Base-by-base conservation (phyloP, 2,888 invertebrate genomes). In the Drosophila siamana region DNA sequence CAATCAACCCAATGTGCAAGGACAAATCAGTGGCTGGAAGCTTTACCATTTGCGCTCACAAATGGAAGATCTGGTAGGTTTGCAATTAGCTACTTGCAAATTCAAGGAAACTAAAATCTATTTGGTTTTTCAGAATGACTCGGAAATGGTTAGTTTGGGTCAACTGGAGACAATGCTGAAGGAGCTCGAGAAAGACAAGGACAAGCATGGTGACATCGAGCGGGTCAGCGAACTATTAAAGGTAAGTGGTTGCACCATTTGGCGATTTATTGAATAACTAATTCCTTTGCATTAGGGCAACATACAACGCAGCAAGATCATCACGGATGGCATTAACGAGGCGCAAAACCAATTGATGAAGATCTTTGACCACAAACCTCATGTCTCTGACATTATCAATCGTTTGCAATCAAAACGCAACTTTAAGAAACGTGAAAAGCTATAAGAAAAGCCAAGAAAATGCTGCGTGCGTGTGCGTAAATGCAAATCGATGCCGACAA, bases 21-120 rank as follows among this genome's bases (percentile, higher is more conserved):
- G 97, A 88, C 97, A 97, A 92, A 95, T 97, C 15, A 97, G 97
- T 80, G 98, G 98, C 0, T 98, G 98, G 98, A 98, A 98, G 93
- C 94, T 98, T 67, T 95, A 97, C 93, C 98, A 98, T 91, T 94
- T 98, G 80, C 96, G 96, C 38, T 95, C 97, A 43, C 98, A 98
- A 93, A 96, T 98, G 95, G 97, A 98, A 89, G 97, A 98, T 92
- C 93, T 98, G 94, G 98, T 97, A 93, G 61, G 80, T 9, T 22
- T 3, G 3, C 9, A 19, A 13, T 9, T 19, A 16, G 2, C 24
- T n/a, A 11, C 0, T 33, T 7, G 16, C 5, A 3, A 3, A 4
- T 4, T 9, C 22, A 2, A 26, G 0, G 0, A 0, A 16, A 13
- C 11, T 19, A 47, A 8, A 5, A 2, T 9, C 0, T 33, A 0